Evolutionary conservation across 2,797 vertebrate species (phyloP), one percentile per base, ranked within the genome.

Genomic region (Schizopygopsis pylzovi): DNA sequence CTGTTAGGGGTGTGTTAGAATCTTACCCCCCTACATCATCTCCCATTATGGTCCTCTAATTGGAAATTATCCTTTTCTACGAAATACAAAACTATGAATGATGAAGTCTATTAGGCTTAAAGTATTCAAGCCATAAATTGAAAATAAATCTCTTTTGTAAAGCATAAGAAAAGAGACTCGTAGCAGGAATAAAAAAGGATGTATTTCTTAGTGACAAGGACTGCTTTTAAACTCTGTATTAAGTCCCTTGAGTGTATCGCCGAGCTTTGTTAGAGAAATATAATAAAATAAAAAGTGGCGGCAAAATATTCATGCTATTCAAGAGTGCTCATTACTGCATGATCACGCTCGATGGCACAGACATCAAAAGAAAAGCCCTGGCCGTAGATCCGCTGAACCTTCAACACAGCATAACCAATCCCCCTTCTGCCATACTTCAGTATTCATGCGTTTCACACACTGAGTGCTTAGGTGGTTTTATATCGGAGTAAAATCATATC

Each of bases 71-170:
- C 28, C 13, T 37, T 79, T 68, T 85, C 83, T 28, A 33, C 11
- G 4, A n/a, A 79, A 47, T 33, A 70, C 49, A 61, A 78, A 79
- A 71, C 39, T 37, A 79, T 79, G 76, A 79, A 79, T 79, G 13
- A 85, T 71, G 52, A 85, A 79, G 25, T 7, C 65, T 37, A 71
- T 78, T 71, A 85, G 39, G 39, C 18, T 49, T 79, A 71, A 85
- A 71, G 61, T 85, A 79, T 85, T 79, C 65, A 71, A 61, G 65
- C 41, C 18, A 70, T 71, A 61, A 79, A 85, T 79, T 85, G 75
- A 79, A 79, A 71, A 68, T 33, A 84, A 79, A 79, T 85, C 49
- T 8, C n/a, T n/a, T 56, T 56, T 77, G 11, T 7, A 10, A 39
- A 18, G 28, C 22, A 45, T 59, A 45, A 33, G 25, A 71, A 79